Base-by-base conservation (phyloP, 64 coral and sea anemone species). In the Dendronephthya gigantea region DNA sequence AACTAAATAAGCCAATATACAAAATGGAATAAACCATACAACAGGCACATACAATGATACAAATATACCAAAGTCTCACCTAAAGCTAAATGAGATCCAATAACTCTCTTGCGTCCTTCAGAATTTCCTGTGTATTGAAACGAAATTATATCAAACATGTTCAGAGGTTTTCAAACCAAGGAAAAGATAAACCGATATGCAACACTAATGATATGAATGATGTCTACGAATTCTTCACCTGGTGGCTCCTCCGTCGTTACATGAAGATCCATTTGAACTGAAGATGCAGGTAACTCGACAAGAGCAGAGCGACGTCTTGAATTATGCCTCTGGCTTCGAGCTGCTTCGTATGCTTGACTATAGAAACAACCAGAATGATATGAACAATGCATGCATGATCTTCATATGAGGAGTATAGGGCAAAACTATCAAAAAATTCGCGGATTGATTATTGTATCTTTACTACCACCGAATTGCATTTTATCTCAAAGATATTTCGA, bases 341-440 rank as follows among this genome's bases (percentile, higher is more conserved):
- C 72, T 79, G 72, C 72, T 79, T 79, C 72, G 36, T 17, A 79
- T 79, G 72, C 72, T 33, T 79, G 72, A 36, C 72, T 79, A n/a
- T n/a, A 79, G 36, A 34, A 8, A 29, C 15, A 1, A 12, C 2
- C 13, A 15, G 32, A 39, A 34, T 28, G 12, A 33, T 34, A 79
- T 29, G 28, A 16, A 17, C 37, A 28, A 16, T 79, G 7, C 13
- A 36, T 1, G 10, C 25, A 62, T 62, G 51, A 58, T 58, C 2
- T 58, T 19, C 11, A 45, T 6, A 45, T 45, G 11, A 11, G 41
- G 11, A 45, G 11, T 45, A 45, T 6, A 45, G 41, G 11, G 4
- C 4, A 45, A 45, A 45, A 45, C 41, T 45, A 11, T 11, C 41
- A 45, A 6, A 4, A 4, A 45, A 11, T 45, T 45, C 41, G 11